These are phyloP conservation scores for Alligator sinensis DNA, from an alignment of 2,113 vertebrate species.

Conservation along the genomic window DNA sequence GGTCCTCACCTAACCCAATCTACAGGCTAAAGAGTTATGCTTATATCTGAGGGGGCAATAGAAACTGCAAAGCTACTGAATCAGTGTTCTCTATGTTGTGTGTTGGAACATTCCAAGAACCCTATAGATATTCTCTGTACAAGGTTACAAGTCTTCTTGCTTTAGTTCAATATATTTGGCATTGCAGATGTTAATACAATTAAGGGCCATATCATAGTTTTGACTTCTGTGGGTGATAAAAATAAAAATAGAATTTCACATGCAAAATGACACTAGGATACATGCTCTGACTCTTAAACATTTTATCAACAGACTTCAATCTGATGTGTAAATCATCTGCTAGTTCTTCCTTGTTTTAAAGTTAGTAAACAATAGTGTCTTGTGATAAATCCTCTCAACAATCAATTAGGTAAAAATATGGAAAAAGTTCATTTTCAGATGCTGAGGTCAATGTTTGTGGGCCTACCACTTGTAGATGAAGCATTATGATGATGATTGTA, in stretches of 20 bases:
- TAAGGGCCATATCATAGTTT: neutral
- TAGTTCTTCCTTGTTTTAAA: conserved; percentile 1
- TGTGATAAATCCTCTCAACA: conserved; percentile 13
- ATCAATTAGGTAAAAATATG: conserved; percentile 18
- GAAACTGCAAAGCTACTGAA: rapidly evolving
- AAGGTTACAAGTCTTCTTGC: conserved; percentile 23
- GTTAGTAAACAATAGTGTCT: conserved; percentile 6
- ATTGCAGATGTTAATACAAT: neutral
- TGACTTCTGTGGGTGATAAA: neutral
- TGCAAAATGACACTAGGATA: neutral
- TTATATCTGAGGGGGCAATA: rapidly evolving
- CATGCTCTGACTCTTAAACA: neutral
- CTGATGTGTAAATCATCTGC: neutral
- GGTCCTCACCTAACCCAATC: neutral
- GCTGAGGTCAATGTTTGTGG: conserved; percentile 35
- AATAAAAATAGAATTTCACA: neutral
- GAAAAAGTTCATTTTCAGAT: conserved; percentile 18
- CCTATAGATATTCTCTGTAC: neutral
- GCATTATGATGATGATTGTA: neutral
- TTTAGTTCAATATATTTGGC: neutral
- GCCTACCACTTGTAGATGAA: conserved; percentile 14
- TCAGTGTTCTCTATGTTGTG: neutral
- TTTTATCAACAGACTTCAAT: neutral
- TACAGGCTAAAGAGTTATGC: rapidly evolving
- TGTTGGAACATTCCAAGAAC: neutral